Percentiles rank a stretch among this genome's conserved stretches.
Conservation (phyloP, 2,888 invertebrate genomes). For the Brenthis daphne region DNA sequence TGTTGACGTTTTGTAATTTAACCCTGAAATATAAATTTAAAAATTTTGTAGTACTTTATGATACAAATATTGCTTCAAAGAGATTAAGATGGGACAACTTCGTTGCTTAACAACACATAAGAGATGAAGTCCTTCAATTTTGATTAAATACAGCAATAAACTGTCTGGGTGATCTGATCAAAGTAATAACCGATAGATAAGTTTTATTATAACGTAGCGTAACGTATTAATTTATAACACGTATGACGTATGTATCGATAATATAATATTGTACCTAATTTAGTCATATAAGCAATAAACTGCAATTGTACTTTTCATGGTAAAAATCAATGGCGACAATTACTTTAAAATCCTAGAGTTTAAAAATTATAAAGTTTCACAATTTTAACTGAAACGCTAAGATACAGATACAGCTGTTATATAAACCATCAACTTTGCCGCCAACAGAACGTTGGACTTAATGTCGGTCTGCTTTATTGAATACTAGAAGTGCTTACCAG, state of each 20-base stretch:
- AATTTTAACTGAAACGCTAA: background rate
- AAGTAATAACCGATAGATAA: conserved; percentile 25
- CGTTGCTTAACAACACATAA: conserved; percentile 18
- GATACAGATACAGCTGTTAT: background rate
- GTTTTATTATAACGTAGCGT: conserved; percentile 16
- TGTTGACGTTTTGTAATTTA: background rate
- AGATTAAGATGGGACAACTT: conserved; percentile 5
- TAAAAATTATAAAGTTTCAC: too few relatives aligned
- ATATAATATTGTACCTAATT: too few relatives aligned
- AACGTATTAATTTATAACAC: conserved; percentile 11
- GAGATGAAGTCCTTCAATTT: conserved; percentile 19
- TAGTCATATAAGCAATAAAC: too few relatives aligned
- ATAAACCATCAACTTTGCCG: background rate
- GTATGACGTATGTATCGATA: background rate
- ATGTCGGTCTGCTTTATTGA: conserved; percentile 1
- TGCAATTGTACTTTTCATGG: too few relatives aligned
- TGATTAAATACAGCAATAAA: conserved; percentile 29
- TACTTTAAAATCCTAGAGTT: too few relatives aligned
- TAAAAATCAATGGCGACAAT: too few relatives aligned
- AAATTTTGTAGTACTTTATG: background rate
- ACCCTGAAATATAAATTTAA: background rate
- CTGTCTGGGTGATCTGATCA: conserved; percentile 23
- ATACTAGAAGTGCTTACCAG: conserved; percentile 9
- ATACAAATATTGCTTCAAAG: background rate
- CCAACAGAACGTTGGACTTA: background rate